Evolutionary conservation across 2,888 invertebrate genomes (phyloP), one percentile per base, ranked within the genome.

Genomic region (Hydropsyche betteni): DNA sequence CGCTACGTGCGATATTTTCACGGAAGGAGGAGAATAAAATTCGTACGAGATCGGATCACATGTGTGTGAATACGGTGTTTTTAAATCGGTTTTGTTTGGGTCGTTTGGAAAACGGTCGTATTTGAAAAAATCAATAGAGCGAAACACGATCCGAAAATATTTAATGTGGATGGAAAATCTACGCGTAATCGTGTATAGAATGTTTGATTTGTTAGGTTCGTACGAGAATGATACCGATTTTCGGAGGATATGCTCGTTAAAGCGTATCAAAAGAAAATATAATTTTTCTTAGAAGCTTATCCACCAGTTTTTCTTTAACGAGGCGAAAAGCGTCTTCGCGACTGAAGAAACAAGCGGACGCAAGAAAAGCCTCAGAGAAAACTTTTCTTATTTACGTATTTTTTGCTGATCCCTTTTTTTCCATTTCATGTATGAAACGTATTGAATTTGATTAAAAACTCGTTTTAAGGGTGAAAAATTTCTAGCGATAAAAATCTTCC

Each of bases 321-420:
- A 64, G 34, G 12, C 34, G 36, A 36, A 64, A 24, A 61, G 24
- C 24, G 7, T 64, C 36, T 34, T 4, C 5, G 10, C 16, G 3
- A 61, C 61, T 61, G 61, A 24, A 61, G 34, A 16, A 64, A 64
- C 64, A 64, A 64, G 34, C 64, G 10, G 44, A 44, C n/a, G 61
- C 61, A n/a, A 58, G 58, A 58, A 24, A 58, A 16, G 8, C 24
- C 16, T 16, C n/a, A 58, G 24, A 24, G 58, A n/a, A 64, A 64
- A 64, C 64, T 64, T 64, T 64, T 64, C 64, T 34, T 64, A 64
- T 64, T 64, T 64, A 34, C 64, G 36, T 12, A 8, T 64, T 36
- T 34, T 64, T 64, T n/a, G 0, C 12, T 8, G 34, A 64, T 36
- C 34, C n/a, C 36, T 64, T 64, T 64, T 33, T 33, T 64, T 24